Percentiles rank a stretch among this genome's conserved stretches.
These are phyloP conservation scores for Phainopepla nitens DNA, from an alignment of 2,113 vertebrate genomes.

Conservation along the genomic window DNA sequence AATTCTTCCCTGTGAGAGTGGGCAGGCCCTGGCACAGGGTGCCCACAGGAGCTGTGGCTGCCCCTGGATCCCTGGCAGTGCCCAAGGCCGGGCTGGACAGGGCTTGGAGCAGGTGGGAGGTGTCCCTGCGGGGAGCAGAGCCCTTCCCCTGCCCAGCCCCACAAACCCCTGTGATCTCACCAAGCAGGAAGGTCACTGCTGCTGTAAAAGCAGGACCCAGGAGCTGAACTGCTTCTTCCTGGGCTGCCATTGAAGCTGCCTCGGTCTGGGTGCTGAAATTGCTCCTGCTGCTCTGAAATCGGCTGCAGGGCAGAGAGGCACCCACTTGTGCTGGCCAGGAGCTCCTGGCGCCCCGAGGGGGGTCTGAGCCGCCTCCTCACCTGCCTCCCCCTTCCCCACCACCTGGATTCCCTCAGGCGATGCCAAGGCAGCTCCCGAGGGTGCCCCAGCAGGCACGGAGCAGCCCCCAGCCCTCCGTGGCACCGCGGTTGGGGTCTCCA, in stretches of 20 bases:
- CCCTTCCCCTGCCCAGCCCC: background rate
- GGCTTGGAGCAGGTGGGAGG: background rate
- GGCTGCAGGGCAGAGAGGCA: background rate
- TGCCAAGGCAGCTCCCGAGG: background rate
- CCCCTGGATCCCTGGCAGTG: background rate
- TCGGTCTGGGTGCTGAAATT: background rate
- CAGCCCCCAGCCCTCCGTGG: accelerated
- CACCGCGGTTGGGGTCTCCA: background rate
- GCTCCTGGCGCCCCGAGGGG: background rate
- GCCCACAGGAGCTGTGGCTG: background rate
- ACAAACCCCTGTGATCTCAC: background rate
- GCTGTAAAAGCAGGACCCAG: background rate
- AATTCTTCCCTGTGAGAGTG: background rate
- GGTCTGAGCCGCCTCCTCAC: accelerated
- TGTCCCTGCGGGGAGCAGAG: background rate
- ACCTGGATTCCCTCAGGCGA: background rate
- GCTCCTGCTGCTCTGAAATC: background rate
- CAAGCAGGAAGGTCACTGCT: background rate
- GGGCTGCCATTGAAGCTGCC: background rate
- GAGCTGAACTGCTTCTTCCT: background rate
- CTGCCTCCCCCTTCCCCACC: background rate
- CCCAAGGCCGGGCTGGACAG: background rate
- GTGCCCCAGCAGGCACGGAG: background rate
- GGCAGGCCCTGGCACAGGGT: background rate
- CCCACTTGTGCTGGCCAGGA: background rate